A percentile compares a stretch with the other conserved stretches of the same genome.
phyloP scores from a whole-genome alignment of 2,888 invertebrate genomes.

The Microplitis manilae region DNA sequence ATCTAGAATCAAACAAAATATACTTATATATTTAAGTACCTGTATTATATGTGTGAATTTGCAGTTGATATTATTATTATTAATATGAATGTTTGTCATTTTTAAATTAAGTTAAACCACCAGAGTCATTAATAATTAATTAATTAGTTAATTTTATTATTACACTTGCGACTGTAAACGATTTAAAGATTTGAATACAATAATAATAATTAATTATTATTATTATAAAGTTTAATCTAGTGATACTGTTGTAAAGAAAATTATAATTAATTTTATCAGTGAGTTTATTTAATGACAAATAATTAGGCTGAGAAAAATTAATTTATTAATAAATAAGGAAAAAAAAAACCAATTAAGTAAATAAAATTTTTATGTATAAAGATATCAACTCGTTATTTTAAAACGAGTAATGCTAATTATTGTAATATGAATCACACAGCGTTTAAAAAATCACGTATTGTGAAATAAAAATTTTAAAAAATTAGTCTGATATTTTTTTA shows the following conservation, averaged over 20 bases:
- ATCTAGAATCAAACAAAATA: not conserved
- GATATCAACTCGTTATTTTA: not conserved
- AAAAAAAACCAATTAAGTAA: not conserved
- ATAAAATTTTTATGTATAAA: not conserved
- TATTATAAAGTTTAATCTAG: not conserved
- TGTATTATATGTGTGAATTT: constrained; percentile 1
- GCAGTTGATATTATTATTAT: not conserved
- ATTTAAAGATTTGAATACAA: too few species aligned
- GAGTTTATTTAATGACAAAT: not conserved
- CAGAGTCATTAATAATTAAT: not conserved
- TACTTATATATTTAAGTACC: not conserved
- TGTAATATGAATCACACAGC: not conserved
- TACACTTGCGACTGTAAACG: not conserved
- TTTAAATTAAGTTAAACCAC: not conserved
- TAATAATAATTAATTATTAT: not conserved
- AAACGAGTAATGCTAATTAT: constrained; percentile 4
- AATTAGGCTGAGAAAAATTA: not conserved
- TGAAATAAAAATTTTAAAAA: not conserved
- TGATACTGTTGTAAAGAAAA: not conserved
- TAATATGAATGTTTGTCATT: not conserved
- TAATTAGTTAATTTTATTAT: not conserved
- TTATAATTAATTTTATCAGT: not conserved
- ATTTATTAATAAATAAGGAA: not conserved
- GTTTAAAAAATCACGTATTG: not conserved
- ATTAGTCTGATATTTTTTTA: not conserved